Evolutionary conservation across 2,113 vertebrate species (phyloP), one percentile per base, ranked within the genome.

Genomic region (Epinephelus cyanopodus): DNA sequence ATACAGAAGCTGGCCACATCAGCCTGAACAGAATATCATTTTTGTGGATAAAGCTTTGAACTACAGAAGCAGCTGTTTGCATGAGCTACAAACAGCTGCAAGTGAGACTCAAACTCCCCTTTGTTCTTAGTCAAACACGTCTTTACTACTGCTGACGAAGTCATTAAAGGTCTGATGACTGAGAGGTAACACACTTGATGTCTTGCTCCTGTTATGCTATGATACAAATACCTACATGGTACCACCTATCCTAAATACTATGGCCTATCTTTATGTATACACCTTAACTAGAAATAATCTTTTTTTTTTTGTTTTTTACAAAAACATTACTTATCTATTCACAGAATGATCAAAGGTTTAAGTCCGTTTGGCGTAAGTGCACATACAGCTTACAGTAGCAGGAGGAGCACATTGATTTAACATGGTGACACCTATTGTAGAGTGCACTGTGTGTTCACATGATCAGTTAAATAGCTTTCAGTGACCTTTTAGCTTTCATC

Each of bases 321-420:
- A 86, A 87, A 87, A 75, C 70, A 63, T 79, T 15, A 87, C 60
- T 86, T 45, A 65, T 70, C 75, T 90, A 80, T 79, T 92, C 74
- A 91, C 86, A 91, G 60, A 68, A 73, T 81, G 67, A 85, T 67
- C 57, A 42, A 58, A 73, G 29, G 56, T 72, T 68, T 52, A 45
- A 68, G 69, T 89, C 67, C 67, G 77, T 90, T 91, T 92, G 90
- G 90, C 83, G 7, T 76, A 11, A 84, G 87, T 92, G 92, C 81
- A 89, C 89, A 27, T 50, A 82, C 48, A 87, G 78, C 79, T 92
- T 82, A 89, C 82, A 89, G 50, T 62, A 89, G 87, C 77, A 76
- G 71, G 71, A 71, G 79, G 78, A 88, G 76, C 77, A 84, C 78
- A 70, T 47, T 50, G 76, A 85, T 84, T 85, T 75, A 61, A 83